Base-by-base conservation (phyloP, 2,888 invertebrate species). In the Mesodorylaimus sp. region DNA sequence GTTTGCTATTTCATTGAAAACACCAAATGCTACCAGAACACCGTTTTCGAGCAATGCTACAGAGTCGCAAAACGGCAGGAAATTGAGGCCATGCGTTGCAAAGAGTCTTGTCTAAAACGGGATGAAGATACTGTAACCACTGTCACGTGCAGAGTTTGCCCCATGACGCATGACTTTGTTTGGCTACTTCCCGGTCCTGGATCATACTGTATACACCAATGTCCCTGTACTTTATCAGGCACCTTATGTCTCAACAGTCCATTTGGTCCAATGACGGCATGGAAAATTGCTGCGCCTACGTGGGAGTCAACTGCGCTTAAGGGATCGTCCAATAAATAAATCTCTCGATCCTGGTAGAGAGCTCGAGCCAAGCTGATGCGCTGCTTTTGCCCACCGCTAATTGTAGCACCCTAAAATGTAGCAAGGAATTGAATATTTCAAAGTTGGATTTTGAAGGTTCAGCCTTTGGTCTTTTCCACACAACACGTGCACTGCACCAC, bases 241-340 rank as follows among this genome's bases (percentile, higher is more conserved):
- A 67, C 69, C 61, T 72, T 74, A 37, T 67, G 58, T 48, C 61
- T 59, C 2, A 75, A 61, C 1, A 73, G 36, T 13, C 74, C 74
- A 7, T 73, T 74, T 0, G 83, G 81, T 3, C 89, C 87, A 54
- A 95, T 77, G 24, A 86, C 85, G 67, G 86, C 77, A 55, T 89
- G 83, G 64, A 91, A 93, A 62, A 93, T 86, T 65, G 89, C 88
- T 71, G 87, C 88, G 10, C 89, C 89, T 43, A 91, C 89, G 66
- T 91, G 91, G 36, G 86, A 79, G 68, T 91, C 91, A 1, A 91
- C 89, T 3, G 91, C 89, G 66, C 86, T 86, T 47, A 76, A 63
- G 2, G 91, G 91, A 74, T 93, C 93, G 65, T 93, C 93, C 60
- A 93, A 72, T 63, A 87, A 78, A 69, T 86, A 91, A 54, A 86